Evolutionary conservation across 2,797 vertebrate species (phyloP).

Genomic region (Acanthiza pusilla): DNA sequence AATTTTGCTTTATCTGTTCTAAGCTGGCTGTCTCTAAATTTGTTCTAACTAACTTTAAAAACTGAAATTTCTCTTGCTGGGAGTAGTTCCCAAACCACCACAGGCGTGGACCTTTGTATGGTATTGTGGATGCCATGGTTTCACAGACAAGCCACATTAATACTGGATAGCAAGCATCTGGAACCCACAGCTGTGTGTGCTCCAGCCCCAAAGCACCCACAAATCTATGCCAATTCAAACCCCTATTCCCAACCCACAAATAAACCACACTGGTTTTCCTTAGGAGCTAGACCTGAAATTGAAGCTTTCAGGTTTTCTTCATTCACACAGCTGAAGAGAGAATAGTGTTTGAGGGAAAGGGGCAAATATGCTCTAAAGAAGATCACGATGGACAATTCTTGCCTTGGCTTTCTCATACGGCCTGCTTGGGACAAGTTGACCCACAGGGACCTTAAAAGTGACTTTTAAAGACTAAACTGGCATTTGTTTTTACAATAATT

Average conservation of each 20-base stretch:
- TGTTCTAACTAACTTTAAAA: constrained; percentile 37
- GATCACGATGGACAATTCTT: background rate
- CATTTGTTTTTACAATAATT: background rate
- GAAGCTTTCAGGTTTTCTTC: constrained; percentile 59
- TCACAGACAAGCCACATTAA: constrained; percentile 78
- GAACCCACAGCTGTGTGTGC: constrained; percentile 73
- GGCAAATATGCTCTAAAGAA: background rate
- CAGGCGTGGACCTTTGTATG: constrained; percentile 64
- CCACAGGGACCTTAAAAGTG: background rate
- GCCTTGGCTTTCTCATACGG: background rate
- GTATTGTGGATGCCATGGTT: constrained; percentile 72
- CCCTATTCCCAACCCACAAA: constrained; percentile 68
- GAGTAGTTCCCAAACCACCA: constrained; percentile 68
- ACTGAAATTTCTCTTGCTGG: constrained; percentile 42
- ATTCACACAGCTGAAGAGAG: constrained; percentile 20
- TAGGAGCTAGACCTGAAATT: constrained; percentile 67
- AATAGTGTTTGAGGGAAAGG: background rate
- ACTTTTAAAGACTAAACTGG: background rate
- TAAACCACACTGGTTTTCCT: constrained; percentile 72
- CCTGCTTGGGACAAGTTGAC: background rate
- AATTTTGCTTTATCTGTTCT: background rate
- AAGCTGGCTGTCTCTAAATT: constrained; percentile 17
- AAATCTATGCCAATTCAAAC: constrained; percentile 69
- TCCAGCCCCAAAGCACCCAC: constrained; percentile 73
- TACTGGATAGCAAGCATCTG: constrained; percentile 72